Conservation (phyloP, 2,113 vertebrate species). For the Bujurquina vittata region DNA sequence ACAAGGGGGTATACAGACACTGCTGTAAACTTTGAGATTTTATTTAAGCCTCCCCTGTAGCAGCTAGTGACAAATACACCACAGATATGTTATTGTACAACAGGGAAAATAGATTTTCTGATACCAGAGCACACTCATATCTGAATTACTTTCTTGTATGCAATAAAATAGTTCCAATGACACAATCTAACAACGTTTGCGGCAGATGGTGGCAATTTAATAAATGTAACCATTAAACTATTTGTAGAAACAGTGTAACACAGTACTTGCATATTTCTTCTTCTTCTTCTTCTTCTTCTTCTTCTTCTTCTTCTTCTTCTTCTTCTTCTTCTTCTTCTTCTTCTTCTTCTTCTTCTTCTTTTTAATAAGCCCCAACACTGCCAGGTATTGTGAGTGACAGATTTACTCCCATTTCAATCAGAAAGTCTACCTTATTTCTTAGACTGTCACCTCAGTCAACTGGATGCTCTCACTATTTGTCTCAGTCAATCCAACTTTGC, state of each 20-base stretch:
- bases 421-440: not conserved
- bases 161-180: not conserved
- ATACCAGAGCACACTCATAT: not conserved
- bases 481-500: not conserved
- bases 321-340: not conserved
- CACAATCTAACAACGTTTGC: not conserved
- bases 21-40: not conserved
- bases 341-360: not conserved
- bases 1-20: not conserved
- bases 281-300: not conserved
- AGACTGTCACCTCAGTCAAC: not conserved
- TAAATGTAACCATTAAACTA: not conserved
- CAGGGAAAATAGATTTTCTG: not conserved
- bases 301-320: not conserved
- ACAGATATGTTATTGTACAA: not conserved
- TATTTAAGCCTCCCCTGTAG: conserved; percentile 1
- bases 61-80: not conserved
- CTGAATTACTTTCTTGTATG: not conserved
- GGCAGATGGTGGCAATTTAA: not conserved
- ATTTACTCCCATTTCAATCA: not conserved
- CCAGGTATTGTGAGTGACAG: not conserved
- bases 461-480: not conserved
- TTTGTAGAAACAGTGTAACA: not conserved
- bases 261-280: not conserved
- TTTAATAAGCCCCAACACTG: not conserved